Conservation (phyloP, 2,113 vertebrate genomes). For the Melanocharis versteri region DNA sequence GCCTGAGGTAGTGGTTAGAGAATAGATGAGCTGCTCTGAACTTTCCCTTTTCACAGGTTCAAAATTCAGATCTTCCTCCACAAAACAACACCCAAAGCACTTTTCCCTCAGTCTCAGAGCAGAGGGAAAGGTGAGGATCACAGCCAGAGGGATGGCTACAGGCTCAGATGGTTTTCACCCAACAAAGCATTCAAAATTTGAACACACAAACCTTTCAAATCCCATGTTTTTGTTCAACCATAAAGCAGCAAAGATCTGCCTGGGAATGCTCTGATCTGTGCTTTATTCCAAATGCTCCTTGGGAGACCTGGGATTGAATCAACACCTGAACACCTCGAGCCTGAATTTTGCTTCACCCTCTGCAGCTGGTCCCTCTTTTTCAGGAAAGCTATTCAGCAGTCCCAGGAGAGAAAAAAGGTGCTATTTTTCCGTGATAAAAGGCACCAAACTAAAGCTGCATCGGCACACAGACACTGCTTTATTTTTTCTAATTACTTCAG, state of each 20-base stretch:
- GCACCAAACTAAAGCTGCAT: not conserved
- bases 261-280: not conserved
- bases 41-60: not conserved
- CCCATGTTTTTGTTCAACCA: not conserved
- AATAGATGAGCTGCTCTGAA: not conserved
- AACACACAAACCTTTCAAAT: not conserved
- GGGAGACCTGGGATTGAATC: not conserved
- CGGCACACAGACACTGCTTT: not conserved
- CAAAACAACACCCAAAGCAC: not conserved
- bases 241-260: not conserved
- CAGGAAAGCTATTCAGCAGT: not conserved
- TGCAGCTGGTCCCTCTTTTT: conserved; percentile 12
- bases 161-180: not conserved
- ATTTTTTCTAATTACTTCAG: not conserved
- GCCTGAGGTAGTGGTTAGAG: fast-evolving
- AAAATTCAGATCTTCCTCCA: not conserved
- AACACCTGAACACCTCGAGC: not conserved
- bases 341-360: not conserved
- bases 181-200: not conserved
- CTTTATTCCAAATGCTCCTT: not conserved
- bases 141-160: not conserved
- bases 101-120: not conserved
- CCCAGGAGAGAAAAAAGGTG: not conserved
- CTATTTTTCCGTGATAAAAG: not conserved
- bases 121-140: not conserved